Conservation (phyloP, 2,888 invertebrate genomes). For the Cremastobaeus sp. region DNA sequence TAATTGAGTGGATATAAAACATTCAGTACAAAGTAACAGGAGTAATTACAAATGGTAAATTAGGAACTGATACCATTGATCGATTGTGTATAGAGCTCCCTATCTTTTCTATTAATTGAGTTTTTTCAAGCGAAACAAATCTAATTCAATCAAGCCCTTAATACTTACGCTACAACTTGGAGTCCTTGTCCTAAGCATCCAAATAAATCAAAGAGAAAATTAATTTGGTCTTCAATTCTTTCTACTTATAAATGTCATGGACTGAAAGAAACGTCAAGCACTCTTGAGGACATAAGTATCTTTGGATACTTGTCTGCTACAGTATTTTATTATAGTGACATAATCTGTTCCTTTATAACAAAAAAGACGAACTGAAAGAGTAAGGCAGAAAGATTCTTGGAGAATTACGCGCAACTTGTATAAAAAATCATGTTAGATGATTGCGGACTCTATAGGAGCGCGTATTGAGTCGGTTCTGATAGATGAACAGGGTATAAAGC, state of each 20-base stretch:
- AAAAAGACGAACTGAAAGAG: conserved; percentile 32
- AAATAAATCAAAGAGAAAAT: conserved; percentile 19
- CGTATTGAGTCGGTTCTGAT: conserved; percentile 37
- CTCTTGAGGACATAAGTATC: no score
- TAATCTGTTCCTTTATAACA: conserved; percentile 41
- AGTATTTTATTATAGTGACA: no score
- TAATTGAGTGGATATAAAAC: no score
- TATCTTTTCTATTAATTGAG: no score
- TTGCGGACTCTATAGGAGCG: conserved; percentile 22
- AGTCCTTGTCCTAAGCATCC: neutral
- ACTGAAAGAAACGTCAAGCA: conserved; percentile 4
- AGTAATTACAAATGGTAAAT: no score
- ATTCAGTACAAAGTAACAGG: no score
- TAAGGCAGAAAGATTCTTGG: conserved; percentile 21
- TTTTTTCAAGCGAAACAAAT: no score
- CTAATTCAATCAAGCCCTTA: no score
- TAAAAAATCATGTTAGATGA: conserved; percentile 44
- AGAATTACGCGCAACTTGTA: conserved; percentile 29
- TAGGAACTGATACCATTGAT: no score
- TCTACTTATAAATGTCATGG: conserved; percentile 24
- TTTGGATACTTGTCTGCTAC: no score
- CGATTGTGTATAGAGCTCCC: no score
- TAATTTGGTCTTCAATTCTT: conserved; percentile 27
- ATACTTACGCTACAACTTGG: conserved; percentile 16
- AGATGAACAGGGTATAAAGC: conserved; percentile 40